Percentiles rank a stretch among this genome's conserved stretches.
phyloP scores from a whole-genome alignment of 2,113 vertebrate genomes.

The Cyanoderma ruficeps region DNA sequence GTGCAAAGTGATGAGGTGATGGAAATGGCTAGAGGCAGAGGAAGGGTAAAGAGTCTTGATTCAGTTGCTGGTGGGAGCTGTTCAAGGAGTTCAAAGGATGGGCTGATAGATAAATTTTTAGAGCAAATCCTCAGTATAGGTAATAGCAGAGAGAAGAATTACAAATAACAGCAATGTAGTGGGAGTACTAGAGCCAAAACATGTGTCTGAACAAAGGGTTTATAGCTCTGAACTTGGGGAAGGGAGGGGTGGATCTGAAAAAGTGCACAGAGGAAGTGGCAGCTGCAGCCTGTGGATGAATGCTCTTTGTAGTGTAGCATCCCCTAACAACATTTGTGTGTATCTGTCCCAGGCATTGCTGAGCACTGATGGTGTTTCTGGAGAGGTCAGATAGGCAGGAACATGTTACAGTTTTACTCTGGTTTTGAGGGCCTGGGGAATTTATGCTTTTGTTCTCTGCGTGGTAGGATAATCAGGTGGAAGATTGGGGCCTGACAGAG shows the following conservation, averaged over 20 bases:
- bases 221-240: background rate
- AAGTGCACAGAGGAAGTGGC: background rate
- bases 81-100: background rate
- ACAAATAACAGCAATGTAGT: rapidly evolving
- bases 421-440: background rate
- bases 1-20: background rate
- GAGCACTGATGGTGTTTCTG: background rate
- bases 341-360: background rate
- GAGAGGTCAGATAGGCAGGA: background rate
- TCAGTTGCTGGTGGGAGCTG: background rate
- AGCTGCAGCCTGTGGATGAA: background rate
- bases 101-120: background rate
- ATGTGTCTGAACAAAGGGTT: background rate
- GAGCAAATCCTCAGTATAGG: background rate
- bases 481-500: background rate
- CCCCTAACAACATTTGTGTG: background rate
- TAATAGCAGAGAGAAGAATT: background rate
- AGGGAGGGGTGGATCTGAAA: background rate
- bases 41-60: background rate
- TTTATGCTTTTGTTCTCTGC: background rate
- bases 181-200: background rate
- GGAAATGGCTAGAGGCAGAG: background rate
- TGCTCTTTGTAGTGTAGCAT: background rate
- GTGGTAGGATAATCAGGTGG: background rate
- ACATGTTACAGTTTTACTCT: background rate